Base-by-base conservation (phyloP, 2,888 invertebrate species). In the Schrankia costaestrigalis region DNA sequence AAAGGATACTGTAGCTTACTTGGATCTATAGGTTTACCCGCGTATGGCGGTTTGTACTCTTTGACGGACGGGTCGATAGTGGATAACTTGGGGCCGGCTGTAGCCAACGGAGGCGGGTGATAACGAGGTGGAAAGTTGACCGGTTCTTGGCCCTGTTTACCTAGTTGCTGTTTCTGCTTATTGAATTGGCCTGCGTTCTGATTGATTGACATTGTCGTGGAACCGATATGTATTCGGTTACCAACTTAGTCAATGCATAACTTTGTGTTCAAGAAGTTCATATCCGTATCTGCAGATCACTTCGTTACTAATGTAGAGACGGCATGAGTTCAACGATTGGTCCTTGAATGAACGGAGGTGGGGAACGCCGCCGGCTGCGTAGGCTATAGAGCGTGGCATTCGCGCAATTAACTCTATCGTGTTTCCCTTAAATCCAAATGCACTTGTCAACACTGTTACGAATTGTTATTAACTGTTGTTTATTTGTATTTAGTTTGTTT, bases 101-200 rank as follows among this genome's bases (percentile, higher is more conserved):
- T 89, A 53, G 94, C 93, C 69, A 91, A 90, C 52, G 93, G 93
- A 46, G 92, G 92, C 61, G 94, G 94, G 73, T 94, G 94, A 82
- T 95, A 94, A 51, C 94, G 91, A 61, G 94, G 94, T 64, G 94
- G 94, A 80, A 85, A 86, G 82, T 78, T 82, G 82, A 85, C 85
- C 81, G 83, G 85, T 83, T 86, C 86, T 51, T 81, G 67, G 65
- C 79, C 85, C 75, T 83, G 86, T 83, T 85, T 86, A 75, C 85
- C 83, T 81, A 85, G 75, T 86, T 85, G 85, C 61, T 81, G 83
- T 68, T 84, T 86, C 69, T 83, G 81, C 71, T 87, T 87, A 71
- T 69, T 84, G 62, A 81, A 83, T 71, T 86, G 85, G 63, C 71
- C 76, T 52, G 78, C 65, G 74, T 80, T 85, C 78, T 80, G 86